Percentiles rank a stretch among this genome's conserved stretches.
phyloP scores from a whole-genome alignment of 1,140 invertebrate species.

The Gryllus bimaculatus region DNA sequence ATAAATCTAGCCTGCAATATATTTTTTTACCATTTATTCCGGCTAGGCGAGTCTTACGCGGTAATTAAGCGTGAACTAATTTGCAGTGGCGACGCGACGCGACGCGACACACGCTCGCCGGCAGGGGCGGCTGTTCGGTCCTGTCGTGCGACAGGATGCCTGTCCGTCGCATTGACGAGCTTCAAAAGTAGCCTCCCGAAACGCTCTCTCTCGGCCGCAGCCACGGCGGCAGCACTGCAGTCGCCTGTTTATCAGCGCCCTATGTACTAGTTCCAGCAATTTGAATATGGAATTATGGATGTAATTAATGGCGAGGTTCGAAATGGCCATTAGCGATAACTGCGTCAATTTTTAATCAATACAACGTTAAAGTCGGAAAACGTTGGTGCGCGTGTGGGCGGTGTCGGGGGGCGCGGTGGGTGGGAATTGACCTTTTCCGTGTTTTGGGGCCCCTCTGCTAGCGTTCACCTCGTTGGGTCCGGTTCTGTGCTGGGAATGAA shows the following conservation, averaged over 20 bases:
- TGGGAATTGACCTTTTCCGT: no score
- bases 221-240: no score
- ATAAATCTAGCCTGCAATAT: no score
- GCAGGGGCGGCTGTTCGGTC: not conserved
- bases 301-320: not conserved
- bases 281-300: conserved; percentile 1
- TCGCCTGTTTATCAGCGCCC: not conserved
- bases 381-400: not conserved
- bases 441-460: no score
- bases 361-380: not conserved
- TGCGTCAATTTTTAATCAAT: not conserved
- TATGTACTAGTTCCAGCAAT: not conserved
- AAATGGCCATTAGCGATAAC: not conserved
- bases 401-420: no score
- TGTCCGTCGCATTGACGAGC: not conserved
- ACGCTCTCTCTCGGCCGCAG: not conserved
- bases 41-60: not conserved
- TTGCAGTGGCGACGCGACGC: not conserved
- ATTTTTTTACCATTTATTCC: not conserved
- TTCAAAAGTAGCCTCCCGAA: not conserved
- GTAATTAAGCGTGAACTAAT: not conserved
- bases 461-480: no score
- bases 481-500: no score
- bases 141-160: not conserved
- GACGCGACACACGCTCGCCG: no score